Conservation (phyloP, 2,888 invertebrate genomes). For the Lutraria lutraria region DNA sequence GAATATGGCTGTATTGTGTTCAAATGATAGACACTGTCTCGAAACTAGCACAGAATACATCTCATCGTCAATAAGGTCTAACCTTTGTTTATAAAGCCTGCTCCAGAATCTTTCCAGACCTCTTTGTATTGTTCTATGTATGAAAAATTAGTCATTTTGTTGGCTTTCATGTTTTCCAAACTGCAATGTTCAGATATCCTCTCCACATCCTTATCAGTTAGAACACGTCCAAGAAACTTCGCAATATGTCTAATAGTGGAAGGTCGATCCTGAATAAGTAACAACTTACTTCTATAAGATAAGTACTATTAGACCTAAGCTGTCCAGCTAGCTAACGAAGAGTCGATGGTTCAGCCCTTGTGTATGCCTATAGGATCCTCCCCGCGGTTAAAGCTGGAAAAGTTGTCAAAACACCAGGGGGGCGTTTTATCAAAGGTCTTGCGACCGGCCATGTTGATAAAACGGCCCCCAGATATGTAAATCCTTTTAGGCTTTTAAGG, state of each 20-base stretch:
- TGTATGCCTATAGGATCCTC: not conserved
- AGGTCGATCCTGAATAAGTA: not conserved
- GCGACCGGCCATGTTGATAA: too few relatives aligned
- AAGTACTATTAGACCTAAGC: not conserved
- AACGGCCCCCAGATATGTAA: too few relatives aligned
- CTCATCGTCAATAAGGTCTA: too few relatives aligned
- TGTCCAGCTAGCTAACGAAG: not conserved
- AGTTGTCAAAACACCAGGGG: too few relatives aligned
- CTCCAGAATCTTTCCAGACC: too few relatives aligned
- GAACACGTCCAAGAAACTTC: not conserved
- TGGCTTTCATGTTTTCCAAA: not conserved
- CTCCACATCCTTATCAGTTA: not conserved
- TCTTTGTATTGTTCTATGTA: not conserved
- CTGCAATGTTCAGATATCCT: not conserved
- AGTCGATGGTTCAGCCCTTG: not conserved
- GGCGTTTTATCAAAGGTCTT: too few relatives aligned
- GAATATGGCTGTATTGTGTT: too few relatives aligned
- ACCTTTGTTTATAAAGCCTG: too few relatives aligned
- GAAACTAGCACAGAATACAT: too few relatives aligned
- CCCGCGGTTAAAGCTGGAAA: not conserved
- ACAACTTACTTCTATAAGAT: not conserved
- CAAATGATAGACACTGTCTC: too few relatives aligned
- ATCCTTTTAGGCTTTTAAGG: too few relatives aligned
- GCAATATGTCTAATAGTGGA: not conserved
- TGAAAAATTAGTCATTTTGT: not conserved